Conservation (phyloP, 2,113 vertebrate genomes). For the Symphodus melops region DNA sequence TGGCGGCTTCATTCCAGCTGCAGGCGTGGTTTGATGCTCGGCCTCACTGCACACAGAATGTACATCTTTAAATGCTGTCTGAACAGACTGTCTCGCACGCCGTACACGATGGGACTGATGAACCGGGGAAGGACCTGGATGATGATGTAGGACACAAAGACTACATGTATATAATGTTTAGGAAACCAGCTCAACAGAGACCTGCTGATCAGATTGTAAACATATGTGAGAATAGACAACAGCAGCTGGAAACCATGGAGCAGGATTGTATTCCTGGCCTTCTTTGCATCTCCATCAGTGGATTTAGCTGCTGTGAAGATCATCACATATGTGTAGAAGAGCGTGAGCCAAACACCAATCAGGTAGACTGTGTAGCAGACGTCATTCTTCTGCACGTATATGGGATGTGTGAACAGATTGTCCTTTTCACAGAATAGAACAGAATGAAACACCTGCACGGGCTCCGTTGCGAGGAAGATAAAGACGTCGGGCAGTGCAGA, state of each 20-base stretch:
- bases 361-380: constrained; percentile 60
- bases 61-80: constrained; percentile 65
- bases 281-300: constrained; percentile 26
- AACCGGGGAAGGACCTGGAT: constrained; percentile 70
- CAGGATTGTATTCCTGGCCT: constrained; percentile 53
- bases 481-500: constrained; percentile 71
- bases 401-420: constrained; percentile 47
- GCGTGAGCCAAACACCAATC: constrained; percentile 8
- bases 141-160: constrained; percentile 51
- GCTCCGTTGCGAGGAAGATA: constrained; percentile 55
- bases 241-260: constrained; percentile 59
- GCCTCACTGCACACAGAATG: constrained; percentile 9
- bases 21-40: too few species aligned
- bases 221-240: constrained; percentile 53
- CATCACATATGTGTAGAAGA: constrained; percentile 42
- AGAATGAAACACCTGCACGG: constrained; percentile 52
- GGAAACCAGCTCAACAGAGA: constrained; percentile 33
- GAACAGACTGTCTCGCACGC: constrained; percentile 72
- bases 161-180: rapidly evolving
- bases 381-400: constrained; percentile 60
- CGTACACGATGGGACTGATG: constrained; percentile 79
- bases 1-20: too few species aligned
- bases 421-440: constrained; percentile 56
- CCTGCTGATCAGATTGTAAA: neutral
- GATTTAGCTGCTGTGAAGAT: constrained; percentile 25